Evolutionary conservation across 2,888 invertebrate species (phyloP), one percentile per base, ranked within the genome.

Genomic region (Caenorhabditis sp.): DNA sequence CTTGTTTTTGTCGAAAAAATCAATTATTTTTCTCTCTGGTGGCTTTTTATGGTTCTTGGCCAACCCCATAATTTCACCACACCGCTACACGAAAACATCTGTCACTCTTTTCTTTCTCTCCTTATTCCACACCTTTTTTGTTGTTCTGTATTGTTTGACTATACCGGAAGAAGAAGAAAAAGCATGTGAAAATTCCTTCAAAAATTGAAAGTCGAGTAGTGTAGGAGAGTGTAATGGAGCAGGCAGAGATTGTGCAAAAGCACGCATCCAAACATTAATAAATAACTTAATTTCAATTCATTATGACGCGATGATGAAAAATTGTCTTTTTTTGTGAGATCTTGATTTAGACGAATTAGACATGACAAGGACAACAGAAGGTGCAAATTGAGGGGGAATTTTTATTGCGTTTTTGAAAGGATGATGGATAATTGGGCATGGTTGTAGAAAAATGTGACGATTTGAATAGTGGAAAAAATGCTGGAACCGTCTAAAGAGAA

Each of bases 231-330:
- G 31, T 31, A 31, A 31, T 10, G 14, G 10, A 43, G 14, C 14
- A 43, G 43, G 14, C 12, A 17, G 17, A 69, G 69, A 64, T 65
- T 69, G 65, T 65, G 65, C 69, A 69, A 69, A 65, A 55, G 61
- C 60, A 10, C 66, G 60, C 62, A 49, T 58, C 26, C 51, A 10
- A 60, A 57, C 61, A 43, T 43, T 37, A 61, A 65, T 69, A 65
- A 58, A 69, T 69, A 65, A 69, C 65, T 64, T 65, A 43, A 43
- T 43, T n/a, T 43, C 43, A 43, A 43, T 43, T 43, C 43, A 43
- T 43, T 43, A 43, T 43, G 43, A 43, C 43, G 14, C 43, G 43
- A n/a, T n/a, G n/a, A n/a, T n/a, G n/a, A 43, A 43, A 43, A 17
- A 43, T 43, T 43, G 43, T 17, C 43, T 12, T 43, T 43, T 43